Base-by-base conservation (phyloP, 2,888 invertebrate genomes). In the Aphelenchoides bicaudatus region DNA sequence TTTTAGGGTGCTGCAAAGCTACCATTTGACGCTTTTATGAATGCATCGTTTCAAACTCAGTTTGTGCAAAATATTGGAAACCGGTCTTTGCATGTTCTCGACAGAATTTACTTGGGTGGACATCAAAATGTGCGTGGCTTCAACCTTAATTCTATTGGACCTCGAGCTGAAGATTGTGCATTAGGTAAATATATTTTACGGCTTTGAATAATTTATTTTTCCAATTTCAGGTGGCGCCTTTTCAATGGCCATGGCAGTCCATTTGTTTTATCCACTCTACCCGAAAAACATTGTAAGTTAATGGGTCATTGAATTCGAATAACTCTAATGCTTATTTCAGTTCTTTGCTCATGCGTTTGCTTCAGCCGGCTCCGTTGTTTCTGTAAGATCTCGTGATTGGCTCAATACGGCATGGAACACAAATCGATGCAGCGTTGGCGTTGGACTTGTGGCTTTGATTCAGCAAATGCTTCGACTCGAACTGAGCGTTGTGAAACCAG, bases 401-500 rank as follows among this genome's bases (percentile, higher is more conserved):
- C 29, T 71, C 8, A 53, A 62, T n/a, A 74, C 75, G 51, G 51
- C 76, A 46, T 59, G 68, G 46, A 71, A 71, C 39, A 62, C 66
- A 5, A 70, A 68, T 43, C 75, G 94, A 58, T 84, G 87, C 74
- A 85, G 91, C 2, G 85, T 85, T 72, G 96, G 98, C 30, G 81
- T 87, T 55, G 94, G 93, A 16, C 80, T 93, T 53, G 89, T 88
- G 13, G 83, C 93, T 77, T 86, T 88, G 64, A 82, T 96, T 58
- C 91, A 87, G 67, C 85, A 88, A 67, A 83, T 87, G 63, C 92
- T 91, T n/a, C 85, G 93, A 58, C 84, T 96, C 55, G 96, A 98
- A 84, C 85, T 98, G 54, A 96, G 94, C 84, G 91, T 94, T 82
- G 88, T 89, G 80, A 82, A 88, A 75, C 94, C 94, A 39, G 73